phyloP scores from a whole-genome alignment of 30 jellyfish, hydroid and myxozoan genomes.

The Hydractinia echinata region DNA sequence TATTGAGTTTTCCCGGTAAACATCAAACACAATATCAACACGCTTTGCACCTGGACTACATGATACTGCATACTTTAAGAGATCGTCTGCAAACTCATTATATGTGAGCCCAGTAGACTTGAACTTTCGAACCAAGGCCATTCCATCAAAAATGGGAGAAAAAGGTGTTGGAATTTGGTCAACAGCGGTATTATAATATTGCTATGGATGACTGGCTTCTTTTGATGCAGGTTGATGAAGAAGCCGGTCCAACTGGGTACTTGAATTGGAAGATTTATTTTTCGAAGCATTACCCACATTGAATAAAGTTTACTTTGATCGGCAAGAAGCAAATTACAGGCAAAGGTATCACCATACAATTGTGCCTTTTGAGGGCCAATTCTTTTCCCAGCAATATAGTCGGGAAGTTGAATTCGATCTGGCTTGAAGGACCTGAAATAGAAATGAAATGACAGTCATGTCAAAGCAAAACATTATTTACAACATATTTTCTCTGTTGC shows the following conservation, averaged over 20 bases:
- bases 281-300: conserved; percentile 18
- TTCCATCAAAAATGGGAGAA: too few species aligned
- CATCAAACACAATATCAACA: too few species aligned
- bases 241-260: conserved; percentile 43
- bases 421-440: conserved; percentile 17
- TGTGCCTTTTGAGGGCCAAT: conserved; percentile 17
- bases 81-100: too few species aligned
- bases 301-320: conserved; percentile 6
- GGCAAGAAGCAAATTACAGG: conserved; percentile 13
- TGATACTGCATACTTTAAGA: too few species aligned
- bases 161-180: too few species aligned
- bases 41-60: too few species aligned
- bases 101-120: too few species aligned
- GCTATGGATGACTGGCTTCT: not conserved
- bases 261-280: not conserved
- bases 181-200: not conserved
- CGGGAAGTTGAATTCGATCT: not conserved
- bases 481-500: too few species aligned
- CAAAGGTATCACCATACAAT: not conserved
- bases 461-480: too few species aligned
- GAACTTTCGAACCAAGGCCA: too few species aligned
- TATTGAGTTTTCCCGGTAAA: too few species aligned
- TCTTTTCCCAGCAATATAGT: not conserved
- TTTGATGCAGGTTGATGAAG: conserved; percentile 9
- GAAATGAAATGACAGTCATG: not conserved